These are phyloP conservation scores for Trichogramma evanescens DNA, from an alignment of 2,888 invertebrate species.

Conservation along the genomic window DNA sequence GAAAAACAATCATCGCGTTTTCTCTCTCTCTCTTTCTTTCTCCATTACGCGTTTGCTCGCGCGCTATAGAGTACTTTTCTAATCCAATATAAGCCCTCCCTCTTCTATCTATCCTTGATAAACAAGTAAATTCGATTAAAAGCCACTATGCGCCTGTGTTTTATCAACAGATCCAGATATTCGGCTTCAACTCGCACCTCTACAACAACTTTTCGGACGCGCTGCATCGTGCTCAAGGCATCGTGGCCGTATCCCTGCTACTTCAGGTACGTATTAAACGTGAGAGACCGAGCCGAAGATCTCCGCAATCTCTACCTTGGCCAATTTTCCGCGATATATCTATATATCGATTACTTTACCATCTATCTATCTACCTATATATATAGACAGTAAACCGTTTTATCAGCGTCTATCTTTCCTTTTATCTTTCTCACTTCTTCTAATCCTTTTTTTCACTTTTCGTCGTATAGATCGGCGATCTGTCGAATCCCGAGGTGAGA, in stretches of 20 bases:
- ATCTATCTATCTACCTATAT: not conserved
- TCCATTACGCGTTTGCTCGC: not conserved
- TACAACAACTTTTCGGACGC: constrained; percentile 96
- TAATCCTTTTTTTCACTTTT: constrained; percentile 27
- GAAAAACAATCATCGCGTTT: not conserved
- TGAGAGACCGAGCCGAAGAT: too few species aligned
- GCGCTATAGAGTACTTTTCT: not conserved
- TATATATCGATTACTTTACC: constrained; percentile 2
- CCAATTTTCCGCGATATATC: not conserved
- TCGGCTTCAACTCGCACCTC: constrained; percentile 95
- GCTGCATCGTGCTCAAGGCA: constrained; percentile 86
- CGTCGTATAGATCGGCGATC: constrained; percentile 73
- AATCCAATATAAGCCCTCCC: not conserved
- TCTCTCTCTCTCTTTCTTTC: not conserved
- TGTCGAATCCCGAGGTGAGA: constrained; percentile 84
- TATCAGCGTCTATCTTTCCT: not conserved
- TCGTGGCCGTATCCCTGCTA: constrained; percentile 88
- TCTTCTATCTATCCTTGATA: not conserved
- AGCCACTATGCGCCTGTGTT: constrained; percentile 39
- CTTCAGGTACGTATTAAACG: constrained; percentile 68
- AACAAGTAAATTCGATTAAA: constrained; percentile 8
- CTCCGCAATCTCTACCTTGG: constrained; percentile 12
- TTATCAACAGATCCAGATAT: constrained; percentile 81
- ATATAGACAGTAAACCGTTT: not conserved
- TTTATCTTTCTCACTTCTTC: constrained; percentile 12